Evolutionary conservation across 2,797 vertebrate species (phyloP).

Genomic region (Betta splendens): DNA sequence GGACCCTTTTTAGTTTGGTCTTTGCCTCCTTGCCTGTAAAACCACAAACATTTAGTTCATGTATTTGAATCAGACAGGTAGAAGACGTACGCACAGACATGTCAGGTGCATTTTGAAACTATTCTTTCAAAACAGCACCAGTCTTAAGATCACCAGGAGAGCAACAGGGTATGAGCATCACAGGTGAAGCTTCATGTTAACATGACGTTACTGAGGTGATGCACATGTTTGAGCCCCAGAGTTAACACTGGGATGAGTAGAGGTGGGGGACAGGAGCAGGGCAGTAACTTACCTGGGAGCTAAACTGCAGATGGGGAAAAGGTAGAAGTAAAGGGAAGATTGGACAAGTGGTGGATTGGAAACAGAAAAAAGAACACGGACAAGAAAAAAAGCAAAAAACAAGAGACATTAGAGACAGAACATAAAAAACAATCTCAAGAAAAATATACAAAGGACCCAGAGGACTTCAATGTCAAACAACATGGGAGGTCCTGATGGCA

Average conservation of each 20-base stretch:
- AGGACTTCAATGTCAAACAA: constrained; percentile 54
- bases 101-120: constrained; percentile 32
- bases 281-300: constrained; percentile 89
- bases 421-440: constrained; percentile 44
- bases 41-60: constrained; percentile 28
- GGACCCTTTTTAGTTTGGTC: constrained; percentile 94
- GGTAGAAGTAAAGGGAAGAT: constrained; percentile 57
- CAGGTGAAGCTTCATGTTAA: constrained; percentile 40
- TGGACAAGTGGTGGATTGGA: constrained; percentile 59
- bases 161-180: constrained; percentile 42
- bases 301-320: constrained; percentile 89
- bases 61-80: constrained; percentile 16
- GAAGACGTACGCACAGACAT: constrained; percentile 15
- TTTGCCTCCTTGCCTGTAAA: constrained; percentile 92
- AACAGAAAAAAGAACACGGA: constrained; percentile 56
- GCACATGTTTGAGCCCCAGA: constrained; percentile 32
- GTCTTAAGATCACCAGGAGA: constrained; percentile 29
- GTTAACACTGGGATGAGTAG: constrained; percentile 27
- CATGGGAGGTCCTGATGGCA: constrained; percentile 35
- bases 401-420: constrained; percentile 63
- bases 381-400: constrained; percentile 49
- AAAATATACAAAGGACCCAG: constrained; percentile 45
- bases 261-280: constrained; percentile 23
- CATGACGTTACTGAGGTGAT: constrained; percentile 31
- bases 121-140: constrained; percentile 34